phyloP scores from a whole-genome alignment of 2,888 invertebrate genomes.

The Leptothorax acervorum region DNA sequence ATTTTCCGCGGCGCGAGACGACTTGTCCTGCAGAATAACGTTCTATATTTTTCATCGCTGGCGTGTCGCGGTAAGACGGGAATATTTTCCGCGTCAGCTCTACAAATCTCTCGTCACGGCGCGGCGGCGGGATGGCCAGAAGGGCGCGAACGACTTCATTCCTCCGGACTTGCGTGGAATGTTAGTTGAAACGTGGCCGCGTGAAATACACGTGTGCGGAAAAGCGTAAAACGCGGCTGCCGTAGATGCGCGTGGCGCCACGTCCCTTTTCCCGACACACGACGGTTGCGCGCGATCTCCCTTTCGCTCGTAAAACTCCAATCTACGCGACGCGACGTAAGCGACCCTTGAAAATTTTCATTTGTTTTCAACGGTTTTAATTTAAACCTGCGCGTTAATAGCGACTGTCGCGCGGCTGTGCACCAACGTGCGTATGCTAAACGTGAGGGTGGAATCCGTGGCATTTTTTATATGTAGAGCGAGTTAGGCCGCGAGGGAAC shows the following conservation, averaged over 20 bases:
- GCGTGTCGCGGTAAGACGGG: constrained; percentile 44
- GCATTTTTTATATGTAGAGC: constrained; percentile 8
- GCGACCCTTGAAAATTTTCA: constrained; percentile 42
- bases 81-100: constrained; percentile 66
- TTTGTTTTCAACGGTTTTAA: constrained; percentile 51
- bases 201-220: constrained; percentile 51
- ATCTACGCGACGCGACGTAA: constrained; percentile 18
- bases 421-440: constrained; percentile 2
- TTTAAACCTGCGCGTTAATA: constrained; percentile 36
- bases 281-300: constrained; percentile 69
- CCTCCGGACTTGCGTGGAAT: constrained; percentile 80
- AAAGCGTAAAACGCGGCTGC: constrained; percentile 55
- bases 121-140: constrained; percentile 33
- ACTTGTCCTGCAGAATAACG: constrained; percentile 1
- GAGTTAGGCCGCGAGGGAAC: background rate
- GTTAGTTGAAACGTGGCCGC: constrained; percentile 79
- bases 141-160: constrained; percentile 79
- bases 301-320: constrained; percentile 56
- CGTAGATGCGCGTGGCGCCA: constrained; percentile 15
- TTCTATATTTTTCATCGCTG: constrained; percentile 29
- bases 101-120: constrained; percentile 78
- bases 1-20: constrained; percentile 25
- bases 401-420: background rate
- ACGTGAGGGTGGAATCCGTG: constrained; percentile 30
- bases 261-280: constrained; percentile 50